These are phyloP conservation scores for human DNA, from an alignment of 2,113 vertebrate species.

Conservation along the genomic window DNA sequence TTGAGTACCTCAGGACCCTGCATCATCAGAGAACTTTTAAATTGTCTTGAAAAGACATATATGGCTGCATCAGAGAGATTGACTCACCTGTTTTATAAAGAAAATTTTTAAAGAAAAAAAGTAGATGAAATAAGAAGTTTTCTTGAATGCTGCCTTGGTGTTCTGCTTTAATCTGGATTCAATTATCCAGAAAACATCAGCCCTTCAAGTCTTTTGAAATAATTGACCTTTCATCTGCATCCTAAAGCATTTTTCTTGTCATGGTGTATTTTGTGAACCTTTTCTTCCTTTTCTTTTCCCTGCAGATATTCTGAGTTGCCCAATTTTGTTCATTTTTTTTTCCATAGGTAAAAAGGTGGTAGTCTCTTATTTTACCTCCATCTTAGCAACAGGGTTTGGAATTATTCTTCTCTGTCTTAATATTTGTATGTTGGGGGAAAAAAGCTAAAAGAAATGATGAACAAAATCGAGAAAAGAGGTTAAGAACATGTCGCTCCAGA, in stretches of 20 bases:
- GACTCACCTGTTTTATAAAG: slow-evolving; percentile 8
- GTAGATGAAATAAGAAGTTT: background rate
- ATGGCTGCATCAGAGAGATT: slow-evolving; percentile 43
- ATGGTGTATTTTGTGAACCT: slow-evolving; percentile 15
- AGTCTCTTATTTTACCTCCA: slow-evolving; percentile 40
- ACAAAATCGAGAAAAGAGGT: slow-evolving; percentile 57
- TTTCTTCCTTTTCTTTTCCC: slow-evolving; percentile 16
- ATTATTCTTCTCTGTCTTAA: slow-evolving; percentile 29
- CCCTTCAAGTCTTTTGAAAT: slow-evolving; percentile 24
- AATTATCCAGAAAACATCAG: slow-evolving; percentile 38
- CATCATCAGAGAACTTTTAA: background rate
- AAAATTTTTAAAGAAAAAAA: background rate
- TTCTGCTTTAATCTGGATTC: slow-evolving; percentile 55
- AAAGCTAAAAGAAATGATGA: background rate
- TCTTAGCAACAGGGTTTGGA: slow-evolving; percentile 23
- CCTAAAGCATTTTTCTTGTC: background rate
- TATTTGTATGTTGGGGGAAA: background rate
- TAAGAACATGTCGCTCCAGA: slow-evolving; percentile 53
- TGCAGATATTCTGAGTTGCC: background rate
- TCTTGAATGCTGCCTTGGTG: background rate
- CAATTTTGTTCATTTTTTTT: slow-evolving; percentile 41
- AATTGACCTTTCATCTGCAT: background rate
- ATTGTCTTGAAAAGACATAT: slow-evolving; percentile 20
- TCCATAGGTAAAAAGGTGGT: slow-evolving; percentile 23
- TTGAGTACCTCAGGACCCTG: background rate